Conservation (phyloP, 2,888 invertebrate genomes). For the Epirrhoe tristata region DNA sequence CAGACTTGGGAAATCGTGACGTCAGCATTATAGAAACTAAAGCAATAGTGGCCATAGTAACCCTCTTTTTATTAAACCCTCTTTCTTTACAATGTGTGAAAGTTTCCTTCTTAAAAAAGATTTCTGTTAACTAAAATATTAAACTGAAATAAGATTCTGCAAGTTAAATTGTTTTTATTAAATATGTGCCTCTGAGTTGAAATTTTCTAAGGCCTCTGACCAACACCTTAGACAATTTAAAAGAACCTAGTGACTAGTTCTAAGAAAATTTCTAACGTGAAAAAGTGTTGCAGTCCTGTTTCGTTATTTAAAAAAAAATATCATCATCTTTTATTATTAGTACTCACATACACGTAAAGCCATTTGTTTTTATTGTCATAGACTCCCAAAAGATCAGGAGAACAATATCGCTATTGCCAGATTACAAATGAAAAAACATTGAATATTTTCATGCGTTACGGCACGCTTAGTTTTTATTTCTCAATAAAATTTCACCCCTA, state of each 20-base stretch:
- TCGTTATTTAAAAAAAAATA: no score
- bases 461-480: conserved; percentile 17
- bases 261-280: no score
- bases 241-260: no score
- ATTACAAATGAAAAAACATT: conserved; percentile 19
- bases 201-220: no score
- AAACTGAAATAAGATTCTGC: no score
- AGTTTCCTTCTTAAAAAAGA: not conserved
- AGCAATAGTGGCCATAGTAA: not conserved
- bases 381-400: not conserved
- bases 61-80: conserved; percentile 1
- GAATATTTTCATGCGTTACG: conserved; percentile 16
- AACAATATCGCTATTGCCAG: conserved; percentile 2
- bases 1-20: conserved; percentile 10
- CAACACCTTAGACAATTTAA: no score
- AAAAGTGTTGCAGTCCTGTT: no score
- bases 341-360: not conserved
- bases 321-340: not conserved
- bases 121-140: no score
- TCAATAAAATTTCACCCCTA: conserved; percentile 3
- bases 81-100: not conserved
- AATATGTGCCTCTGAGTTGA: no score
- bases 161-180: no score
- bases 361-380: conserved; percentile 11
- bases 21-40: conserved; percentile 12